Evolutionary conservation across 2,113 vertebrate genomes (phyloP).

Genomic region (Colinus virginianus): DNA sequence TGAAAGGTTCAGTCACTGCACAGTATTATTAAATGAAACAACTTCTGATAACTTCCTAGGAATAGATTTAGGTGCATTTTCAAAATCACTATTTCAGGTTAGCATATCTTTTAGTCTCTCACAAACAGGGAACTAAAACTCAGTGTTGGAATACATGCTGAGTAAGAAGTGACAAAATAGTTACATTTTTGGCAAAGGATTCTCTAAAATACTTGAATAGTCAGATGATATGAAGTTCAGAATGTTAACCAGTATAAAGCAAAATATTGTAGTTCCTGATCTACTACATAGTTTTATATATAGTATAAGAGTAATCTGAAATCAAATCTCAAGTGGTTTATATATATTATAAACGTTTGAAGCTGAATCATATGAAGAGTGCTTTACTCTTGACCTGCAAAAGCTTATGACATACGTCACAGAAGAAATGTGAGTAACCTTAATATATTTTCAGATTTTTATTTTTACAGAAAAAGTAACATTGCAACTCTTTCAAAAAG

Average conservation of each 20-base stretch:
- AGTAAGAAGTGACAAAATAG: neutral
- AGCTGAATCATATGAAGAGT: neutral
- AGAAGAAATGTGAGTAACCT: neutral
- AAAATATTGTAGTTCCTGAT: neutral
- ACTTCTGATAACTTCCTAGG: conserved; percentile 40
- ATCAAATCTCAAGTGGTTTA: neutral
- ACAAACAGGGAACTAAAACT: neutral
- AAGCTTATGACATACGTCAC: neutral
- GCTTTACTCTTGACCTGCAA: neutral
- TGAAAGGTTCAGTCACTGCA: neutral
- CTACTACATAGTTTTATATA: neutral
- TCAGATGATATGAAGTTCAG: neutral
- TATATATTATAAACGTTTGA: neutral
- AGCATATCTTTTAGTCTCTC: neutral
- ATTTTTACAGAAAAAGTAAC: neutral
- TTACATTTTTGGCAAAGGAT: neutral
- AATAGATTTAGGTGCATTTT: conserved; percentile 25
- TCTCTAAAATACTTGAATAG: neutral
- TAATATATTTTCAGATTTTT: accelerated
- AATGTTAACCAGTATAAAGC: neutral
- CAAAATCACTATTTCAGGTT: neutral
- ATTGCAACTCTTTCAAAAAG: neutral
- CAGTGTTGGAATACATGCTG: neutral
- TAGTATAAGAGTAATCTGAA: neutral
- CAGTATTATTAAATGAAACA: conserved; percentile 46